Percentiles rank a stretch among this genome's conserved stretches.
Conservation (phyloP, 2,888 invertebrate genomes). For the Phyto melanocephala region DNA sequence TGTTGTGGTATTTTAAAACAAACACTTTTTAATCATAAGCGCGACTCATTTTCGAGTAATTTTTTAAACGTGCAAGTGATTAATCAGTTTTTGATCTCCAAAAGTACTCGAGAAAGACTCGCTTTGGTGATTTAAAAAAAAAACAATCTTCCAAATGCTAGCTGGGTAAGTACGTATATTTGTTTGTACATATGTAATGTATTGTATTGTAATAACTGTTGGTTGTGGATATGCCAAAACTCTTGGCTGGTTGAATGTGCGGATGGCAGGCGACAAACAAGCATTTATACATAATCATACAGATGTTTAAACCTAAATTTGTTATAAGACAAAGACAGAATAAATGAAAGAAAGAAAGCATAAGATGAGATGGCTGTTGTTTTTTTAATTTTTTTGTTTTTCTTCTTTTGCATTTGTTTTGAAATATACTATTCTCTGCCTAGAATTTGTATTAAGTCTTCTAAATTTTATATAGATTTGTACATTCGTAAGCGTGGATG, state of each 20-base stretch:
- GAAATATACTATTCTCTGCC: background rate
- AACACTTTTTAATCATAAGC: too few relatives aligned
- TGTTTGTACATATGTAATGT: too few relatives aligned
- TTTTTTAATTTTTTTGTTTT: background rate
- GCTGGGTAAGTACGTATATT: too few relatives aligned
- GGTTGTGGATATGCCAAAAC: background rate
- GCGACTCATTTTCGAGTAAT: too few relatives aligned
- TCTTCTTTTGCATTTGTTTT: slow-evolving; percentile 1
- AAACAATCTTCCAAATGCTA: too few relatives aligned
- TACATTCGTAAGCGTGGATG: background rate
- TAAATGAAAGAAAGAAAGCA: slow-evolving; percentile 17
- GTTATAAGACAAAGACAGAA: slow-evolving; percentile 13
- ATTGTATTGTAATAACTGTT: background rate
- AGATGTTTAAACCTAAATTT: slow-evolving; percentile 40
- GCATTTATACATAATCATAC: slow-evolving; percentile 42
- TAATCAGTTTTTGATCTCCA: too few relatives aligned
- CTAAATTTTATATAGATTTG: background rate
- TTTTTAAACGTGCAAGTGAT: too few relatives aligned
- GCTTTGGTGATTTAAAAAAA: too few relatives aligned
- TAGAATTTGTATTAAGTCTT: slow-evolving; percentile 27
- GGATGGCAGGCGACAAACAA: slow-evolving; percentile 34
- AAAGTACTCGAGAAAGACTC: too few relatives aligned
- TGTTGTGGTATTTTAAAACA: too few relatives aligned
- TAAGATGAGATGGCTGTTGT: slow-evolving; percentile 19
- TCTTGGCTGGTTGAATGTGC: slow-evolving; percentile 3